These are phyloP conservation scores for Microcebus lehilahytsara DNA, from an alignment of 2,113 vertebrate genomes.

Conservation along the genomic window DNA sequence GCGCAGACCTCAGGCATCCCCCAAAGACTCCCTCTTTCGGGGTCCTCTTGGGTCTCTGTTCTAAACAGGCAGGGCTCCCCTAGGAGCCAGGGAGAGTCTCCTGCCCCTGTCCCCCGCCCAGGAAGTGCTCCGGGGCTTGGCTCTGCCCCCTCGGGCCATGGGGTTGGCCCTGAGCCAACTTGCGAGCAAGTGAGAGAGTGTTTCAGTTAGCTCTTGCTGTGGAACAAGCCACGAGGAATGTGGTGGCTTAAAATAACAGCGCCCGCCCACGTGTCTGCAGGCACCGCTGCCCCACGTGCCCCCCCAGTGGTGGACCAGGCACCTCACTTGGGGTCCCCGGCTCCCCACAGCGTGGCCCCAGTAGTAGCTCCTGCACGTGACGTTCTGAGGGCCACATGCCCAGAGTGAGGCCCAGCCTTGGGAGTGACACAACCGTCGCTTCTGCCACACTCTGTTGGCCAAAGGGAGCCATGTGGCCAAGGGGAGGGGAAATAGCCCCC, in stretches of 20 bases:
- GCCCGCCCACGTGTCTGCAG: too few relatives aligned
- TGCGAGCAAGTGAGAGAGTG: neutral
- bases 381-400: neutral
- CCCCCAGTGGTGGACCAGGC: neutral
- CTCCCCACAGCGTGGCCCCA: neutral
- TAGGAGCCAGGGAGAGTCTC: neutral
- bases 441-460: neutral
- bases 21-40: neutral
- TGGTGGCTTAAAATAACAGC: neutral
- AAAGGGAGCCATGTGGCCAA: neutral
- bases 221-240: neutral
- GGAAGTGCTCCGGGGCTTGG: neutral
- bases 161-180: neutral
- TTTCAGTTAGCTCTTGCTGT: neutral
- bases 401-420: too few relatives aligned
- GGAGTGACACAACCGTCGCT: too few relatives aligned
- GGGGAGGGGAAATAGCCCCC: neutral
- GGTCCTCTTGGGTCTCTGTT: neutral
- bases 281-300: fast-evolving
- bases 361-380: neutral
- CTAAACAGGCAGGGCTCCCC: neutral
- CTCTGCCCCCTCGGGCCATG: neutral
- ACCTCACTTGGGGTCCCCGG: neutral
- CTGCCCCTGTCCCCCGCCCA: too few relatives aligned
- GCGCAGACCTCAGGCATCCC: neutral